Evolutionary conservation across 2,113 vertebrate species (phyloP).

Genomic region (Mesembrinibis cayennensis): DNA sequence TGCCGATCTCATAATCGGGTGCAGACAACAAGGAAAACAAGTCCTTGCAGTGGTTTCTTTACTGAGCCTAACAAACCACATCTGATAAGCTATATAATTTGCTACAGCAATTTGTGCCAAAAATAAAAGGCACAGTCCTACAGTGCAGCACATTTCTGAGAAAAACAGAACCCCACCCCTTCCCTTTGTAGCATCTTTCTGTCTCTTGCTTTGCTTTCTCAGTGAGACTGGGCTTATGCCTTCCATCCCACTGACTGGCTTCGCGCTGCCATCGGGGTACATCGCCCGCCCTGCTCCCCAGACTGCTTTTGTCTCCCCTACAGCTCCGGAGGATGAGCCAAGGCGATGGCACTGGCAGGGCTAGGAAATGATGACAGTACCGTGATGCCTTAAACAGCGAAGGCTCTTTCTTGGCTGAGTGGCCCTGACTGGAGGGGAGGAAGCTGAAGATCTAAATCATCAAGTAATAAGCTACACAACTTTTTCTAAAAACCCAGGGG

Average conservation of each 20-base stretch:
- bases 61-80: slow-evolving; percentile 76
- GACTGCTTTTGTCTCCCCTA: background rate
- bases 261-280: background rate
- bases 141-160: slow-evolving; percentile 74
- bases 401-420: slow-evolving; percentile 51
- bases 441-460: slow-evolving; percentile 54
- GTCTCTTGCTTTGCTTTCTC: slow-evolving; percentile 42
- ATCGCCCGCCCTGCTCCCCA: background rate
- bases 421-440: slow-evolving; percentile 22
- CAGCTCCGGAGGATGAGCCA: background rate
- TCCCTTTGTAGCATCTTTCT: slow-evolving; percentile 62
- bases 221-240: slow-evolving; percentile 5
- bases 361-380: slow-evolving; percentile 29
- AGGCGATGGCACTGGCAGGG: slow-evolving; percentile 9
- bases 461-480: slow-evolving; percentile 43
- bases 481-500: slow-evolving; percentile 20
- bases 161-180: slow-evolving; percentile 73
- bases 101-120: slow-evolving; percentile 79
- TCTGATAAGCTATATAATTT: slow-evolving; percentile 83
- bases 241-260: background rate
- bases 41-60: slow-evolving; percentile 73
- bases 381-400: slow-evolving; percentile 49
- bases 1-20: slow-evolving; percentile 69
- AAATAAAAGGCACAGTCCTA: slow-evolving; percentile 79
- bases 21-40: slow-evolving; percentile 74